Evolutionary conservation across 2,113 vertebrate genomes (phyloP), one percentile per base, ranked within the genome.

Genomic region (Amia ocellicauda): DNA sequence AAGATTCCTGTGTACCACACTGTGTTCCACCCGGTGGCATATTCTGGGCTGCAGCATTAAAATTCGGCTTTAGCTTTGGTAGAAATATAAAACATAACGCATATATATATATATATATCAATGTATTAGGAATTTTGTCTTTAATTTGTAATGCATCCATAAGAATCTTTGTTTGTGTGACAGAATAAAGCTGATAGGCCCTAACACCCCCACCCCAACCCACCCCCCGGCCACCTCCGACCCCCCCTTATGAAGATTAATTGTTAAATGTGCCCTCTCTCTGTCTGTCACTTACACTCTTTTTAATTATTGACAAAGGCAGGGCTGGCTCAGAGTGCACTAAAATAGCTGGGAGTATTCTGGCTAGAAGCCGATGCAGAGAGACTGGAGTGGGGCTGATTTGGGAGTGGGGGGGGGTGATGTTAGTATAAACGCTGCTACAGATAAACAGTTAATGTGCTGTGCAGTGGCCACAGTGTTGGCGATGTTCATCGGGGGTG

Each of bases 241-340:
- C 29, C 17, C 29, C 2, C 55, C 9, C 36, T 42, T 19, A 23
- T 23, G 14, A 59, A 26, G 57, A 42, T 59, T 24, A 43, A 43
- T 59, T 59, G 31, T 43, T 59, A 59, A 59, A 59, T 22, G 57
- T 2, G 14, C 36, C 22, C 11, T 59, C 16, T 43, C 57, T 16
- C 57, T 23, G 14, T 41, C 36, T 24, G 40, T 59, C 57, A 43
- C 40, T 43, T 43, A 11, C 19, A 43, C 57, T 23, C 19, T 17
- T 43, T 59, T 59, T 24, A 59, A 59, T 59, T 59, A 59, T 59
- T 42, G 57, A 59, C 22, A 22, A 43, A 43, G 40, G 13, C 36
- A 24, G 57, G 16, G 26, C 13, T 10, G 50, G 50, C 20, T 22
- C 5, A 2, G 7, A 58, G 3, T 17, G 55, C 55, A n/a, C 16